Percentiles rank a stretch among this genome's conserved stretches.
Conservation (phyloP, 2,797 vertebrate genomes). For the Phalanger gymnotis region DNA sequence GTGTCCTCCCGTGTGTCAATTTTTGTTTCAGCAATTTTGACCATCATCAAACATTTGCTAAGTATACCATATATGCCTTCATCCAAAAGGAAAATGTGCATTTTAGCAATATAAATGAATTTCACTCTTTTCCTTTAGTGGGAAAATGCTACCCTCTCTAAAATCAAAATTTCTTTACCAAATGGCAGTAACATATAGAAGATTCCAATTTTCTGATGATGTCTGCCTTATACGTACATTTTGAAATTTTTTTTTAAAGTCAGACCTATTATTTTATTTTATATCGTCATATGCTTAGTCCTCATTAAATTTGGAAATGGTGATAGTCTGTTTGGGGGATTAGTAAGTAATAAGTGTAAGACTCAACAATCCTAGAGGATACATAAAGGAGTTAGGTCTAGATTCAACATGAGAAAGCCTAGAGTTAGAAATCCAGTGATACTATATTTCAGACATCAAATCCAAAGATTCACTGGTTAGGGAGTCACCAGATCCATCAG, state of each 20-base stretch:
- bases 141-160: background rate
- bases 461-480: background rate
- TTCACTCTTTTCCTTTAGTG: background rate
- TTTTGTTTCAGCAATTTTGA: background rate
- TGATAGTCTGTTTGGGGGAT: background rate
- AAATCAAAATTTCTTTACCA: background rate
- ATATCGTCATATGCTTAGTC: background rate
- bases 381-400: background rate
- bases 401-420: background rate
- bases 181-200: background rate
- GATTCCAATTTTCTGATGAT: background rate
- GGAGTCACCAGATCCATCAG: background rate
- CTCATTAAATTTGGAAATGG: background rate
- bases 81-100: background rate
- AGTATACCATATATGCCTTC: background rate
- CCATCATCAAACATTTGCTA: background rate
- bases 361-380: background rate
- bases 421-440: background rate
- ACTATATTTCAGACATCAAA: background rate
- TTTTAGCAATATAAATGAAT: background rate
- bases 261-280: background rate
- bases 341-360: background rate
- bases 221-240: background rate
- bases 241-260: background rate
- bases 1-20: background rate